Evolutionary conservation across 2,797 vertebrate species (phyloP), one percentile per base, ranked within the genome.

Genomic region (Spatula versicolor): DNA sequence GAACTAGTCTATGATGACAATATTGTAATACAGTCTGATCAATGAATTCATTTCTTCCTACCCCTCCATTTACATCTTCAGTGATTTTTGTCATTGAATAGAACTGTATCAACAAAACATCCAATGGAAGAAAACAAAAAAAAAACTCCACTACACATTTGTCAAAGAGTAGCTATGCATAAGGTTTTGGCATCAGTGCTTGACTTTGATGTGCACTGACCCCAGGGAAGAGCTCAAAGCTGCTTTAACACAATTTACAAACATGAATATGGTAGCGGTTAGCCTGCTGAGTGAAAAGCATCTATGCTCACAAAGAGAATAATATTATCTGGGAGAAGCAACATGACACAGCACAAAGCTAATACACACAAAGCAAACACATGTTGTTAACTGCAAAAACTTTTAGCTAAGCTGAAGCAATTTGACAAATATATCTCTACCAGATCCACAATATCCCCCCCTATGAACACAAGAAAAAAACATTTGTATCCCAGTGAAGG

Each of bases 221-320:
- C 55, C 26, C 46, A 55, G 50, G 52, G 59, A 91, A 75, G 50
- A 83, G 18, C 46, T 94, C 69, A 79, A 72, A 91, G 35, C 23
- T 69, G 28, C 46, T 66, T 31, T 33, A 79, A 67, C 9, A 18
- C 33, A 75, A 43, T 86, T 72, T 55, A 69, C 22, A 76, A 52
- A 88, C 13, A 59, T 59, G 55, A 83, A 41, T 19, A 55, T 0
- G 0, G 22, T 55, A 22, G 37, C 59, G 11, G 33, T 81, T 86
- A 76, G 46, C 56, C 23, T 7, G 2, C 1, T 74, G 52, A 5
- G 19, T 62, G 52, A 86, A 68, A 11, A 82, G 39, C 79, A 8
- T 59, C n/a, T 73, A 9, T 0, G 1, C 26, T 90, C 17, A 63
- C 39, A 59, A 55, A 62, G 56, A 78, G 17, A 84, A 30, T 48